These are phyloP conservation scores for Leucozona laternaria DNA, from an alignment of 2,888 invertebrate species.

Conservation along the genomic window DNA sequence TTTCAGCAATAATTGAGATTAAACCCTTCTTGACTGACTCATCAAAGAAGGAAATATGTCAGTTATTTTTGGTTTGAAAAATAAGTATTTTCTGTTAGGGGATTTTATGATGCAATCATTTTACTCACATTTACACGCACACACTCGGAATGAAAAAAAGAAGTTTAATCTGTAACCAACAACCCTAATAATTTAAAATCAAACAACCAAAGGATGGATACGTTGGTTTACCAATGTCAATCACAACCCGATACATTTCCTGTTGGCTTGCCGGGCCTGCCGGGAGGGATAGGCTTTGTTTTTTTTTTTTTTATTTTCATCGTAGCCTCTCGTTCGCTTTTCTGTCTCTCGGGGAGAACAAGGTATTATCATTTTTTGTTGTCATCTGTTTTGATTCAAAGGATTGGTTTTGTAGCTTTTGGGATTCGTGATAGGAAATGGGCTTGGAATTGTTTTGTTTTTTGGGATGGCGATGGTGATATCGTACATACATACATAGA, in stretches of 20 bases:
- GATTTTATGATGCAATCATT: slow-evolving; percentile 50
- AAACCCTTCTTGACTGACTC: neutral
- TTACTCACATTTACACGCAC: neutral
- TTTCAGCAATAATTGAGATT: slow-evolving; percentile 34
- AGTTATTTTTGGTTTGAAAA: neutral
- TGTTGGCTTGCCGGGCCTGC: slow-evolving; percentile 30
- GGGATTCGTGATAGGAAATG: slow-evolving; percentile 29
- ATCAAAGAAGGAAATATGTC: slow-evolving; percentile 40
- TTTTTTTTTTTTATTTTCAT: slow-evolving; percentile 37
- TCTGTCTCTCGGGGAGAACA: neutral
- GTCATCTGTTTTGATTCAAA: slow-evolving; percentile 15
- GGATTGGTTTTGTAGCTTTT: slow-evolving; percentile 37
- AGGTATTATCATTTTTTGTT: slow-evolving; percentile 2
- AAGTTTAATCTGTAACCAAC: neutral
- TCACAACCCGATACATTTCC: slow-evolving; percentile 65
- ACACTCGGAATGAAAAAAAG: neutral
- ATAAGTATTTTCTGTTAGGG: slow-evolving; percentile 32
- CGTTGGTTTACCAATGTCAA: slow-evolving; percentile 55
- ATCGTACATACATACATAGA: neutral
- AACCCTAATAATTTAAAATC: slow-evolving; percentile 58
- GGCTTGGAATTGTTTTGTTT: slow-evolving; percentile 25
- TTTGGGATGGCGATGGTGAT: neutral
- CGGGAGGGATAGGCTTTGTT: slow-evolving; percentile 19
- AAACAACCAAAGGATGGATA: slow-evolving; percentile 57
- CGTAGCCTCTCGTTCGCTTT: neutral